Percentiles rank a stretch among this genome's conserved stretches.
Evolutionary conservation across 2,113 vertebrate genomes (phyloP).

Genomic region (Clarias macrocephalus): DNA sequence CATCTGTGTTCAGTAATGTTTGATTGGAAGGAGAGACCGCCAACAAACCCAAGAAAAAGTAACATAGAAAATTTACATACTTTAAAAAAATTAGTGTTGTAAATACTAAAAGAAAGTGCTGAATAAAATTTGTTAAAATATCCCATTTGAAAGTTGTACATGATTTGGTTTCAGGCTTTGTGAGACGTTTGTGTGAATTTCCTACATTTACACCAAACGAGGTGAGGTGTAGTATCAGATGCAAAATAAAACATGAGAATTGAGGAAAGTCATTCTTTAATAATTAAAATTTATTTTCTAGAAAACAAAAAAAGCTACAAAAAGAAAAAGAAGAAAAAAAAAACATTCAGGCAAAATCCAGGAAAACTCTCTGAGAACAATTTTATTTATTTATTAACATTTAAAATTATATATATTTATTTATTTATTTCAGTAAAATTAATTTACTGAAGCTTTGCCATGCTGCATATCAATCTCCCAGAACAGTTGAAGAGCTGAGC

Average conservation of each 20-base stretch:
- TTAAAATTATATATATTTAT: not conserved
- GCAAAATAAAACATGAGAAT: not conserved
- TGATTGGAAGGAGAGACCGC: conserved; percentile 87
- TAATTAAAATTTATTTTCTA: conserved; percentile 10
- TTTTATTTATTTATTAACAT: not conserved
- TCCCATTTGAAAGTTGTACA: not conserved
- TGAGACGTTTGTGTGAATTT: not conserved
- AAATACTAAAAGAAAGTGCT: not conserved
- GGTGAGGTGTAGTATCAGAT: not conserved
- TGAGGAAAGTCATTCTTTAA: not conserved
- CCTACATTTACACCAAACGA: not conserved
- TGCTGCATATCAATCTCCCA: not conserved
- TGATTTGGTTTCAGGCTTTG: not conserved
- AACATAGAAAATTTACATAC: not conserved
- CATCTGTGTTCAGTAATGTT: conserved; percentile 84
- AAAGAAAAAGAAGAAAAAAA: not conserved
- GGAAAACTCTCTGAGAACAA: not conserved
- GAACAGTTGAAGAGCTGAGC: not conserved
- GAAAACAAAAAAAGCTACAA: not conserved
- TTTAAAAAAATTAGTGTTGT: not conserved
- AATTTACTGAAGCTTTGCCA: not conserved
- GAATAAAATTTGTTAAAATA: not conserved
- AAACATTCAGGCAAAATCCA: not conserved
- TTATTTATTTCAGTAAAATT: not conserved
- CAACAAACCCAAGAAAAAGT: conserved; percentile 74